Conservation (phyloP, 2,113 vertebrate genomes). For the Eudorcas thomsonii region DNA sequence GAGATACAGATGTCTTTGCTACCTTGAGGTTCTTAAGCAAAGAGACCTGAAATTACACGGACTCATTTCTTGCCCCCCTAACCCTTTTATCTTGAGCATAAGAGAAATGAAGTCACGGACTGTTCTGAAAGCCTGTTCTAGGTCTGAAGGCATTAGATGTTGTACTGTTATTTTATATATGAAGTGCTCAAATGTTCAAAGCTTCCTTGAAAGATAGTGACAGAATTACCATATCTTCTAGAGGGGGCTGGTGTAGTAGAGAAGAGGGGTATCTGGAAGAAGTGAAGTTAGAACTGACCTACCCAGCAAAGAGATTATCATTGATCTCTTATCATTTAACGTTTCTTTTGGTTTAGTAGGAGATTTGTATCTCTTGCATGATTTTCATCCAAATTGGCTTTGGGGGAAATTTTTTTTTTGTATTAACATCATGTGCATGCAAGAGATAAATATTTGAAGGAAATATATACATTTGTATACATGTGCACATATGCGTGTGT, state of each 20-base stretch:
- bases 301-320: not conserved
- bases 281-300: not conserved
- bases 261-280: not conserved
- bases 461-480: not conserved
- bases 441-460: not conserved
- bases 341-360: constrained; percentile 19
- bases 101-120: not conserved
- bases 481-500: not conserved
- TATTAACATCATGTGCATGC: not conserved
- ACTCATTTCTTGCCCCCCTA: not conserved
- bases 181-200: not conserved
- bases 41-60: not conserved
- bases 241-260: not conserved
- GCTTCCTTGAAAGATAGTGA: not conserved
- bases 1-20: not conserved
- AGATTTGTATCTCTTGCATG: not conserved
- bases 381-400: constrained; percentile 17
- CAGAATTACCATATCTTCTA: not conserved
- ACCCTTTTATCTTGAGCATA: not conserved
- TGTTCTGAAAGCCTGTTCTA: not conserved
- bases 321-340: not conserved
- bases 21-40: not conserved
- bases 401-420: not conserved
- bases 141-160: not conserved
- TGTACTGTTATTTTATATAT: not conserved